phyloP scores from a whole-genome alignment of 1,140 invertebrate species.

The Diabrotica undecimpunctata region DNA sequence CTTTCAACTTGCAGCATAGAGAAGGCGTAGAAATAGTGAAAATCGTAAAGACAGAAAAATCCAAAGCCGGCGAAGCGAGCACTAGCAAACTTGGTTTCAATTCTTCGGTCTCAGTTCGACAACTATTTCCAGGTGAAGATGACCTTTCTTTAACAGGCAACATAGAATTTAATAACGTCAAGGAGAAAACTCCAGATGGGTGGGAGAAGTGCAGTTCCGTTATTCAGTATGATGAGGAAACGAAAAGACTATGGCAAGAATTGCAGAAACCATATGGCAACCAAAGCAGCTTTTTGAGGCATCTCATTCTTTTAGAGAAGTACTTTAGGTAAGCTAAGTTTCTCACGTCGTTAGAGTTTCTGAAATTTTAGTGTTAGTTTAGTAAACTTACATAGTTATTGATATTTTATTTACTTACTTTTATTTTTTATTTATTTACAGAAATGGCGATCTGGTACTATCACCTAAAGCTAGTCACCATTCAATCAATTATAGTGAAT shows the following conservation, averaged over 20 bases:
- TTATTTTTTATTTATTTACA: slow-evolving; percentile 29
- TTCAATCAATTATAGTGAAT: slow-evolving; percentile 72
- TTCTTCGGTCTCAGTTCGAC: slow-evolving; percentile 70
- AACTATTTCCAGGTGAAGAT: slow-evolving; percentile 74
- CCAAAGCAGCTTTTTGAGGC: slow-evolving; percentile 75
- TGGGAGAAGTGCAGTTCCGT: slow-evolving; percentile 76
- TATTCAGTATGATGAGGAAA: slow-evolving; percentile 78
- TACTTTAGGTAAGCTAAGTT: slow-evolving; percentile 59
- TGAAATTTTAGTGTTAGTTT: too few species aligned
- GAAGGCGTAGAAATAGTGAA: slow-evolving; percentile 41
- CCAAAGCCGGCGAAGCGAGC: slow-evolving; percentile 37
- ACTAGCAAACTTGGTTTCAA: slow-evolving; percentile 60
- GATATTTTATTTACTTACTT: too few species aligned
- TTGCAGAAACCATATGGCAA: slow-evolving; percentile 80
- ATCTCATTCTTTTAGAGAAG: slow-evolving; percentile 76
- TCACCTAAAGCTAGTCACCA: slow-evolving; percentile 68
- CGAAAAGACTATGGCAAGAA: slow-evolving; percentile 73
- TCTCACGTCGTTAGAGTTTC: too few species aligned
- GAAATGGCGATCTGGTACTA: slow-evolving; percentile 68
- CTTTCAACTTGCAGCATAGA: slow-evolving; percentile 14
- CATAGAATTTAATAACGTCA: slow-evolving; percentile 65
- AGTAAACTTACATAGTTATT: too few species aligned
- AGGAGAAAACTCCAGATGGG: slow-evolving; percentile 65
- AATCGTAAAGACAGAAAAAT: slow-evolving; percentile 32
- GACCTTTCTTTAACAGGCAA: slow-evolving; percentile 73